Evolutionary conservation across 53 echinoderm and acorn worm species (phyloP).

Genomic region (Patiria pectinifera): DNA sequence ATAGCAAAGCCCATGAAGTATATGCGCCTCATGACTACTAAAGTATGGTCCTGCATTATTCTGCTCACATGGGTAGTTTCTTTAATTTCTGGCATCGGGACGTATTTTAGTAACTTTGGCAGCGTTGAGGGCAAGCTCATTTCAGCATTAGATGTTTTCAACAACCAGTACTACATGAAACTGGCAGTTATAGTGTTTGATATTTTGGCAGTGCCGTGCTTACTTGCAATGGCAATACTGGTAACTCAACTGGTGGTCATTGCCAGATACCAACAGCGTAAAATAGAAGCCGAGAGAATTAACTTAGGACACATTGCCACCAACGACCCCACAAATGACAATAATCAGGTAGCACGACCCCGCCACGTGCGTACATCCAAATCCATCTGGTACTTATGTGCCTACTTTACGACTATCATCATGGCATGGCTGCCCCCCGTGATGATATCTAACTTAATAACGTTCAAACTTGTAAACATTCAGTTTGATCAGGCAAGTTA

Average conservation of each 20-base stretch:
- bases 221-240: not conserved
- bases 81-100: not conserved
- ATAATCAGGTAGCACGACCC: not conserved
- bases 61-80: not conserved
- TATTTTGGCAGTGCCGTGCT: not conserved
- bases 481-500: not conserved
- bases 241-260: not conserved
- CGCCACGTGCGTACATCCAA: not conserved
- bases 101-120: not conserved
- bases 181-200: not conserved
- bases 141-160: not conserved
- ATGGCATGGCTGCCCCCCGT: not conserved
- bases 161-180: not conserved
- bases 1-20: conserved; percentile 28
- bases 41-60: conserved; percentile 3
- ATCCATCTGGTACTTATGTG: conserved; percentile 5
- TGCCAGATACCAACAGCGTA: conserved; percentile 23
- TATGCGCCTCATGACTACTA: not conserved
- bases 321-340: not conserved
- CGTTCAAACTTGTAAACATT: not conserved
- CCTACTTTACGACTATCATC: not conserved
- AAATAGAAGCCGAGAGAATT: conserved; percentile 18
- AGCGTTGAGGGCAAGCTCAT: not conserved
- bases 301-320: not conserved
- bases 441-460: not conserved